Conservation (phyloP, 2,888 invertebrate species). For the Monoplex corrugatus region DNA sequence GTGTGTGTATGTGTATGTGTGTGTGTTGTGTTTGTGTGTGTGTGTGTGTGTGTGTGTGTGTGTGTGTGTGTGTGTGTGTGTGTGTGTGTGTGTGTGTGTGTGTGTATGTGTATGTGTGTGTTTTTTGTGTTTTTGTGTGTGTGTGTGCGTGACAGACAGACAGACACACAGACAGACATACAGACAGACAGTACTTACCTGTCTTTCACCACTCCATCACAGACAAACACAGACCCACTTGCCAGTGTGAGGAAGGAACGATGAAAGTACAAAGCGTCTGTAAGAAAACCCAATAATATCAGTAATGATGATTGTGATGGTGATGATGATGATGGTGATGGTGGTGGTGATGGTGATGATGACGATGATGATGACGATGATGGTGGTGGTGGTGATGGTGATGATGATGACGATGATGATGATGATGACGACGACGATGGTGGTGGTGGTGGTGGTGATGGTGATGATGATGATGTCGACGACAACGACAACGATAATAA, state of each 20-base stretch:
- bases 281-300: not conserved
- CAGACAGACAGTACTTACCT: constrained; percentile 52
- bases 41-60: constrained; percentile 38
- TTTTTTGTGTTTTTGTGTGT: too few species aligned
- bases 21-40: constrained; percentile 26
- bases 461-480: too few species aligned
- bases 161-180: not conserved
- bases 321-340: not conserved
- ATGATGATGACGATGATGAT: too few species aligned
- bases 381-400: too few species aligned
- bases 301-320: too few species aligned
- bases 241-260: constrained; percentile 57
- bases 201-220: constrained; percentile 58
- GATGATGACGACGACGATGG: too few species aligned
- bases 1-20: constrained; percentile 1
- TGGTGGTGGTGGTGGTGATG: too few species aligned
- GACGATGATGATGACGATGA: too few species aligned
- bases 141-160: not conserved
- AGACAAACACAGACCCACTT: constrained; percentile 57
- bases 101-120: not conserved
- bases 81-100: constrained; percentile 18
- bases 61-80: constrained; percentile 35
- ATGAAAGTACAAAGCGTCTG: constrained; percentile 57
- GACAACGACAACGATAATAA: too few species aligned
- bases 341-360: not conserved